Evolutionary conservation across 2,113 vertebrate genomes (phyloP).

Genomic region (Alexandromys fortis): DNA sequence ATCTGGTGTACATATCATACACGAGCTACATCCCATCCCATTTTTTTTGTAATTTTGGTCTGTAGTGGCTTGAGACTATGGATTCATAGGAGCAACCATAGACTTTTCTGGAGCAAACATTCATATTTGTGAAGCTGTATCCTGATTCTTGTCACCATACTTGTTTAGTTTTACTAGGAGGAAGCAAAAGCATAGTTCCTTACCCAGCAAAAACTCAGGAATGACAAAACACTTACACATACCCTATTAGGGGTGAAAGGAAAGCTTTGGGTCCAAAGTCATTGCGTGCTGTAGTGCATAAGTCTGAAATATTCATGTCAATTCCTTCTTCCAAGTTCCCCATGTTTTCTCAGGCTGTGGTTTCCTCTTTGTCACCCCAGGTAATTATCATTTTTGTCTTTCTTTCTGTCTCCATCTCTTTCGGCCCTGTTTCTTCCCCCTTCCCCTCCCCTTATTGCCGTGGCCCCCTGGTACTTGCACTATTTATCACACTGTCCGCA

Average conservation of each 20-base stretch:
- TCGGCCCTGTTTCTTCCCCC: not conserved
- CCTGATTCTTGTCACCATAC: not conserved
- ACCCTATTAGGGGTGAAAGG: not conserved
- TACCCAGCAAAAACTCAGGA: not conserved
- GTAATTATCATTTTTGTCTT: slow-evolving; percentile 39
- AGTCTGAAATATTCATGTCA: not conserved
- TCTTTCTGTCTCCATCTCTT: not conserved
- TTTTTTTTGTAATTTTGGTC: not conserved
- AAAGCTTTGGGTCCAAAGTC: not conserved
- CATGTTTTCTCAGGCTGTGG: not conserved
- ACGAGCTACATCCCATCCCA: too few relatives aligned
- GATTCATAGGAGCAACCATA: not conserved
- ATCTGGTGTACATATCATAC: not conserved
- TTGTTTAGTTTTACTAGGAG: not conserved
- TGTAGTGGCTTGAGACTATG: not conserved
- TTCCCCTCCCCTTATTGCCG: slow-evolving; percentile 43
- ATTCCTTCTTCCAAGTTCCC: not conserved
- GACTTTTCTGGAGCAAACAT: not conserved
- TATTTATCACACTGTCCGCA: slow-evolving; percentile 36
- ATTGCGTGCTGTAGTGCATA: rapidly evolving
- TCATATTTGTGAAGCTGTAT: not conserved
- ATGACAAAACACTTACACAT: not conserved
- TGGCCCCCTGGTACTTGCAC: not conserved
- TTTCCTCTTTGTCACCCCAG: not conserved
- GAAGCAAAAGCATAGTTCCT: not conserved